phyloP scores from a whole-genome alignment of 2,888 invertebrate genomes.

The Drosophila villosipedis region DNA sequence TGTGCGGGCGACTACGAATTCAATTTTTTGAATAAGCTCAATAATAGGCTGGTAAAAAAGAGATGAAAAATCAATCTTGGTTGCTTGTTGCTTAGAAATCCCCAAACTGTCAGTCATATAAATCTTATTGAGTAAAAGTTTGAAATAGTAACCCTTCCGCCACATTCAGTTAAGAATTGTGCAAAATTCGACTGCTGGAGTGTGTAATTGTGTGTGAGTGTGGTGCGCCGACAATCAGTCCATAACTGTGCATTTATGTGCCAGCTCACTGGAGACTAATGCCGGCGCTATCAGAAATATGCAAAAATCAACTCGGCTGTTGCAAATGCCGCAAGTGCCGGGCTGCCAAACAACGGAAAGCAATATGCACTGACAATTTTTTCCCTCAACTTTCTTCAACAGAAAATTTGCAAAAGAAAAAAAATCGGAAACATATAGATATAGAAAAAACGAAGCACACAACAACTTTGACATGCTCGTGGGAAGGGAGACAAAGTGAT shows the following conservation, averaged over 20 bases:
- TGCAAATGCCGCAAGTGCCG: conserved; percentile 50
- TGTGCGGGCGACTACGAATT: background rate
- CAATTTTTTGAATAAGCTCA: conserved; percentile 14
- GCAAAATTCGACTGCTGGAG: background rate
- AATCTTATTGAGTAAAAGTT: conserved; percentile 68
- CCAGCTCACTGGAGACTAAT: conserved; percentile 77
- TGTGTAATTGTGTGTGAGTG: conserved; percentile 6
- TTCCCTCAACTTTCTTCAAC: conserved; percentile 43
- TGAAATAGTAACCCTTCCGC: conserved; percentile 57
- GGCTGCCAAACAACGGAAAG: conserved; percentile 58
- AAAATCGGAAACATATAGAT: background rate
- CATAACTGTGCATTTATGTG: conserved; percentile 74
- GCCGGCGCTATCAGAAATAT: conserved; percentile 71
- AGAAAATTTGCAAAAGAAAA: conserved; percentile 1
- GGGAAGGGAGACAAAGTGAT: conserved; percentile 49
- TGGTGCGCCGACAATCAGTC: conserved; percentile 66
- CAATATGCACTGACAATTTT: conserved; percentile 67
- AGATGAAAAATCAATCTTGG: conserved; percentile 30
- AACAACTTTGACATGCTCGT: conserved; percentile 68
- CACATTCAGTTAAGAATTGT: conserved; percentile 20
- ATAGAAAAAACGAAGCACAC: conserved; percentile 16
- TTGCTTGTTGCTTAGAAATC: conserved; percentile 27
- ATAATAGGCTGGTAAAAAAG: conserved; percentile 1
- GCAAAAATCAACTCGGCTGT: conserved; percentile 76
- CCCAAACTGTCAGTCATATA: conserved; percentile 67